phyloP scores from a whole-genome alignment of 2,888 invertebrate species.

The Rhaphigaster nebulosa region DNA sequence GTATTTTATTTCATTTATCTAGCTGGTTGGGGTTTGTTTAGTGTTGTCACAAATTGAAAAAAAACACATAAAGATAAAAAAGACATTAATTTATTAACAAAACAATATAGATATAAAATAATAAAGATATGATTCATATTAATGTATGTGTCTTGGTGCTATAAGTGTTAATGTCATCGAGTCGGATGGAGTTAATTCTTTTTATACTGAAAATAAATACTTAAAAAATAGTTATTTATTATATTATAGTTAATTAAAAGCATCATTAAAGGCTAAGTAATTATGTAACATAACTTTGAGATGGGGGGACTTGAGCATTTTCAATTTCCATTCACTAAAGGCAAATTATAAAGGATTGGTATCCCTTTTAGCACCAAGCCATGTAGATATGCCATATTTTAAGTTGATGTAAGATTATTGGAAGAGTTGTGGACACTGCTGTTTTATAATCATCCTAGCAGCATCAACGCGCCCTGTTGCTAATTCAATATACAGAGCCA shows the following conservation, averaged over 20 bases:
- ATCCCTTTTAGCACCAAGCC: background rate
- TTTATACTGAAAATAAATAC: background rate
- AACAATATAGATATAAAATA: too few species aligned
- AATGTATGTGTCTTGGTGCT: background rate
- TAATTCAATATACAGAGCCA: slow-evolving; percentile 77
- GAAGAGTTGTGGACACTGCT: slow-evolving; percentile 72
- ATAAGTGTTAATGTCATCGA: too few species aligned
- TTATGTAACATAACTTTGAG: background rate
- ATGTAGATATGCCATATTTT: background rate
- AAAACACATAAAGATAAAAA: background rate
- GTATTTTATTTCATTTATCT: too few species aligned
- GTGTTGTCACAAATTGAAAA: background rate
- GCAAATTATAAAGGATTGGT: background rate
- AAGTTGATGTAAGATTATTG: background rate
- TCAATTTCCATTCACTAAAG: background rate
- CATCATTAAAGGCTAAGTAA: background rate
- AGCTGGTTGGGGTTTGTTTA: background rate
- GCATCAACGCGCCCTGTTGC: slow-evolving; percentile 73
- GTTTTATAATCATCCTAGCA: slow-evolving; percentile 75
- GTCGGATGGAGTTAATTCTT: too few species aligned
- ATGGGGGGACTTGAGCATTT: background rate
- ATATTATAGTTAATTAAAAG: too few species aligned
- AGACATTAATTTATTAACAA: background rate
- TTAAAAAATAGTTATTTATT: background rate
- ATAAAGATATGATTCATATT: background rate